phyloP scores from a whole-genome alignment of 2,888 invertebrate genomes.

The Netelia inedita region DNA sequence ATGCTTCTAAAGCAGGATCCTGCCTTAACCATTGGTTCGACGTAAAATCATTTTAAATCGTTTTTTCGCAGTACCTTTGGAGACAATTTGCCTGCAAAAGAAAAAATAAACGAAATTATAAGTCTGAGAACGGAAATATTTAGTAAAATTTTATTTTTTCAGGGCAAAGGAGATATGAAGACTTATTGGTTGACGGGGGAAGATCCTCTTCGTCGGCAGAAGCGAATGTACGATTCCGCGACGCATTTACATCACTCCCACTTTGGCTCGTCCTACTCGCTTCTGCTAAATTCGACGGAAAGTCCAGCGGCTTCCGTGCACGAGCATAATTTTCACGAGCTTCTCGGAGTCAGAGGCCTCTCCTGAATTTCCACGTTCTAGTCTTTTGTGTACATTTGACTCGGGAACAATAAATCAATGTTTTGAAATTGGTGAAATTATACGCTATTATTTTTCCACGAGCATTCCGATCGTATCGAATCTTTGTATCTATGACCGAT shows the following conservation, averaged over 20 bases:
- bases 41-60: no score
- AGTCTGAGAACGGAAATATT: background rate
- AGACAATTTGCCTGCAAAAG: background rate
- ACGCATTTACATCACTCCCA: conserved; percentile 83
- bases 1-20: no score
- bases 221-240: conserved; percentile 84
- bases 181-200: conserved; percentile 91
- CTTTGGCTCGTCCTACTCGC: conserved; percentile 68
- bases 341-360: conserved; percentile 71
- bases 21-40: no score
- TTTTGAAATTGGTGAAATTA: conserved; percentile 21
- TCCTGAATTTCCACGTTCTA: conserved; percentile 40
- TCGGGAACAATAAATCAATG: conserved; percentile 43
- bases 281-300: conserved; percentile 78
- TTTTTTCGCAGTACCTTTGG: no score
- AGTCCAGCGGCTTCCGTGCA: conserved; percentile 86
- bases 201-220: conserved; percentile 85
- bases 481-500: background rate
- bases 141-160: conserved; percentile 65
- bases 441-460: background rate
- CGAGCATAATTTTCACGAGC: conserved; percentile 83
- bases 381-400: conserved; percentile 11
- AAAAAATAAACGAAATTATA: background rate
- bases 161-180: conserved; percentile 92
- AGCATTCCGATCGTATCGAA: background rate